Conservation (phyloP, 2,888 invertebrate species). For the Yponomeuta plumbellus region DNA sequence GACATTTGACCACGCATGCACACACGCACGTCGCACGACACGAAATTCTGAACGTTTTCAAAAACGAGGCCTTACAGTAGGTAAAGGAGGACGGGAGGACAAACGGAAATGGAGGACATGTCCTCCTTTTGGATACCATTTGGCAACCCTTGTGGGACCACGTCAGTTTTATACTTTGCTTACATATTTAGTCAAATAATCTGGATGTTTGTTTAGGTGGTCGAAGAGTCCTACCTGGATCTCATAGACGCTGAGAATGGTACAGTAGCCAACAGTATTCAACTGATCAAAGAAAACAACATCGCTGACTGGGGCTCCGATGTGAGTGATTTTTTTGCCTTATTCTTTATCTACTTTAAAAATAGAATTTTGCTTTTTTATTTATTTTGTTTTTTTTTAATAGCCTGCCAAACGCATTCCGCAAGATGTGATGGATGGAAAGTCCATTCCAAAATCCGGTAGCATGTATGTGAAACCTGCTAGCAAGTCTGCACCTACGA, state of each 20-base stretch:
- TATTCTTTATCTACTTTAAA: neutral
- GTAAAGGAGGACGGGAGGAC: too few species aligned
- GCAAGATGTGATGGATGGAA: conserved; percentile 74
- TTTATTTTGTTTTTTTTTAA: conserved; percentile 23
- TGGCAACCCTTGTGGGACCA: too few species aligned
- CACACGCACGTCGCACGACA: too few species aligned
- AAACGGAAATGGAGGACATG: too few species aligned
- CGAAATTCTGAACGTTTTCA: too few species aligned
- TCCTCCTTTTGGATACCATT: too few species aligned
- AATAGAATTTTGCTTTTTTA: conserved; percentile 8
- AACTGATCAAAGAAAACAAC: conserved; percentile 81
- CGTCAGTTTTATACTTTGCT: too few species aligned
- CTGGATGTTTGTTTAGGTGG: conserved; percentile 65
- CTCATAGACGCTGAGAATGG: conserved; percentile 77
- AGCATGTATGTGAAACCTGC: conserved; percentile 74
- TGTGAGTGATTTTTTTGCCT: conserved; percentile 61
- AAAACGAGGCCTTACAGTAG: too few species aligned
- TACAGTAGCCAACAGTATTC: conserved; percentile 76
- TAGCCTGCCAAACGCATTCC: conserved; percentile 69
- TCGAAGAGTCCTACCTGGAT: conserved; percentile 85
- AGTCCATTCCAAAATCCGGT: conserved; percentile 73
- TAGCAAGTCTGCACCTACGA: conserved; percentile 57
- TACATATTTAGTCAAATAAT: neutral
- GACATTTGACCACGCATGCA: too few species aligned
- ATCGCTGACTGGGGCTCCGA: conserved; percentile 91